These are phyloP conservation scores for Megaustenia siamemsis DNA, from an alignment of 2,888 invertebrate species.

Conservation along the genomic window DNA sequence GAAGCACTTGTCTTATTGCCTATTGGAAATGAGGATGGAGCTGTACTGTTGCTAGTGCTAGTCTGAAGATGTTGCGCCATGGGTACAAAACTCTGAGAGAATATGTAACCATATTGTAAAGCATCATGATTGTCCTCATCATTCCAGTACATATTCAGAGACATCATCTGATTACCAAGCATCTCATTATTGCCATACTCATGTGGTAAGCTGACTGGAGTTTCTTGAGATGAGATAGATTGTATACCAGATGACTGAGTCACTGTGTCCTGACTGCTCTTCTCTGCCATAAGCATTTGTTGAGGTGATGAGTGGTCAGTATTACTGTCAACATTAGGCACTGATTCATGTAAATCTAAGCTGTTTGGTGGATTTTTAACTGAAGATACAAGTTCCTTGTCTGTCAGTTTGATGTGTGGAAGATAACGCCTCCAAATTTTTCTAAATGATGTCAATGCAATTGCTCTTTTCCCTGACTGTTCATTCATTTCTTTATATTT, in stretches of 20 bases:
- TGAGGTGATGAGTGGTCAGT: not conserved
- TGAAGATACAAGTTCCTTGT: slow-evolving; percentile 19
- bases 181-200: slow-evolving; percentile 3
- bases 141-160: slow-evolving; percentile 38
- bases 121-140: slow-evolving; percentile 32
- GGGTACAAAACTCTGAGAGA: not conserved
- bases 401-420: slow-evolving; percentile 32
- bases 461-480: slow-evolving; percentile 24
- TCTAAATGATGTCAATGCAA: slow-evolving; percentile 42
- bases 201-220: slow-evolving; percentile 17
- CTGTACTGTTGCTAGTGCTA: not conserved
- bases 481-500: slow-evolving; percentile 36
- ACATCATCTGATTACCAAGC: slow-evolving; percentile 14
- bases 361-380: not conserved
- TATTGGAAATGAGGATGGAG: not conserved
- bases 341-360: not conserved
- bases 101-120: slow-evolving; percentile 12
- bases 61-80: slow-evolving; percentile 7
- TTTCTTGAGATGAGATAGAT: not conserved
- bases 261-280: not conserved
- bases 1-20: not conserved
- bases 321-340: not conserved
- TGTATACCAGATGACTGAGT: not conserved
- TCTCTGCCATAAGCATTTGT: not conserved
- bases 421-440: slow-evolving; percentile 33